These are phyloP conservation scores for Pheosia gnoma DNA, from an alignment of 2,888 invertebrate genomes.

Conservation along the genomic window DNA sequence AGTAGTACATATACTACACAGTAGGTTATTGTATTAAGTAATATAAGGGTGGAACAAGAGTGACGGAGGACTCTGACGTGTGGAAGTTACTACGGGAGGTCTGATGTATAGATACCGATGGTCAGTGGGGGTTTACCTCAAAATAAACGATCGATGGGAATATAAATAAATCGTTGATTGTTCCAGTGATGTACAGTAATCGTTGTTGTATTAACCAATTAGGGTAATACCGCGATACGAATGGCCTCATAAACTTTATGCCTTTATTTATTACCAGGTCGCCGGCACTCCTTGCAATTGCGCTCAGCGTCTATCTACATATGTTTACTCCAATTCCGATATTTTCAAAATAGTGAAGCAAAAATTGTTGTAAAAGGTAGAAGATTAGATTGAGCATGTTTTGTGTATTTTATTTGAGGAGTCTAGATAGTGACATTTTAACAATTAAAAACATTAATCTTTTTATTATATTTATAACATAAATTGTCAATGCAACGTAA, in stretches of 20 bases:
- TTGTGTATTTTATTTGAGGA: too few relatives aligned
- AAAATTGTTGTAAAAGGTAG: background rate
- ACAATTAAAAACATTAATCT: too few relatives aligned
- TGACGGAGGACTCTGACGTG: too few relatives aligned
- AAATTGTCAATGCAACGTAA: too few relatives aligned
- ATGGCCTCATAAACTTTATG: slow-evolving; percentile 28
- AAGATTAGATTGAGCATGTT: too few relatives aligned
- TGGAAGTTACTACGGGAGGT: too few relatives aligned
- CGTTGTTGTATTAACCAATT: slow-evolving; percentile 37
- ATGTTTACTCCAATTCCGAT: background rate
- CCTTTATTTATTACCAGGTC: slow-evolving; percentile 20
- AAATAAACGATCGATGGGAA: slow-evolving; percentile 19
- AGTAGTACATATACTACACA: too few relatives aligned
- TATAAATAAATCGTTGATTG: slow-evolving; percentile 29
- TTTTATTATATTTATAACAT: too few relatives aligned
- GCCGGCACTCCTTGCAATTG: slow-evolving; percentile 1
- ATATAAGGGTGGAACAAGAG: too few relatives aligned
- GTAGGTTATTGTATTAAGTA: too few relatives aligned
- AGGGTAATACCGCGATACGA: slow-evolving; percentile 12
- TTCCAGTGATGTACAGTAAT: slow-evolving; percentile 28
- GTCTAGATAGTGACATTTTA: too few relatives aligned
- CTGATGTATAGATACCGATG: too few relatives aligned
- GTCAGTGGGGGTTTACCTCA: background rate
- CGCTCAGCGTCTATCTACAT: background rate
- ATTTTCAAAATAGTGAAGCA: background rate